phyloP scores from a whole-genome alignment of 2,888 invertebrate species.

The Aspidapion aeneum region DNA sequence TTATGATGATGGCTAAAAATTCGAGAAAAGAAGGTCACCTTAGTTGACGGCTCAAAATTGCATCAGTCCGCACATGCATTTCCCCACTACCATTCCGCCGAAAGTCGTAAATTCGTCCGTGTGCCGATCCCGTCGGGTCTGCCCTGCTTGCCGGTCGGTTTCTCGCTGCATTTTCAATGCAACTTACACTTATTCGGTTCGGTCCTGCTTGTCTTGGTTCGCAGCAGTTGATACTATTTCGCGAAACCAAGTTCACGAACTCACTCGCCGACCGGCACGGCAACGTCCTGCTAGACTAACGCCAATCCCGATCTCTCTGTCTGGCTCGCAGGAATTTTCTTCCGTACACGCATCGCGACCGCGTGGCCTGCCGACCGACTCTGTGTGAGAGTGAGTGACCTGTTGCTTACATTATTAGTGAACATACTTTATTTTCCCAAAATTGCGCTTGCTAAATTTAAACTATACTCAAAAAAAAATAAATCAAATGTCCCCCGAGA shows the following conservation, averaged over 20 bases:
- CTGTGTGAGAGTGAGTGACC: slow-evolving; percentile 8
- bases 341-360: slow-evolving; percentile 9
- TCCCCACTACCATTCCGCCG: slow-evolving; percentile 36
- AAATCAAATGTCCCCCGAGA: slow-evolving; percentile 48
- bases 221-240: slow-evolving; percentile 43
- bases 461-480: too few relatives aligned
- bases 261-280: slow-evolving; percentile 21
- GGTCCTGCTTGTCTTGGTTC: slow-evolving; percentile 41
- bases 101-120: slow-evolving; percentile 42
- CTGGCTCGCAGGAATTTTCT: slow-evolving; percentile 23
- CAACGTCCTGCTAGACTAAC: neutral
- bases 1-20: too few relatives aligned
- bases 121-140: slow-evolving; percentile 34
- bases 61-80: slow-evolving; percentile 49
- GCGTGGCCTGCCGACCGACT: slow-evolving; percentile 18
- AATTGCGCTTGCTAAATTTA: too few relatives aligned
- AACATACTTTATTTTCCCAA: too few relatives aligned
- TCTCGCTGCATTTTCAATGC: slow-evolving; percentile 41
- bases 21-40: too few relatives aligned
- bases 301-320: slow-evolving; percentile 8
- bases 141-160: slow-evolving; percentile 36
- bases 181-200: slow-evolving; percentile 46
- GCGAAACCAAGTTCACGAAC: slow-evolving; percentile 26
- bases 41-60: slow-evolving; percentile 48
- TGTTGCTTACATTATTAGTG: slow-evolving; percentile 28